phyloP scores from a whole-genome alignment of 2,888 invertebrate species.

The Drosophila melanosoma region DNA sequence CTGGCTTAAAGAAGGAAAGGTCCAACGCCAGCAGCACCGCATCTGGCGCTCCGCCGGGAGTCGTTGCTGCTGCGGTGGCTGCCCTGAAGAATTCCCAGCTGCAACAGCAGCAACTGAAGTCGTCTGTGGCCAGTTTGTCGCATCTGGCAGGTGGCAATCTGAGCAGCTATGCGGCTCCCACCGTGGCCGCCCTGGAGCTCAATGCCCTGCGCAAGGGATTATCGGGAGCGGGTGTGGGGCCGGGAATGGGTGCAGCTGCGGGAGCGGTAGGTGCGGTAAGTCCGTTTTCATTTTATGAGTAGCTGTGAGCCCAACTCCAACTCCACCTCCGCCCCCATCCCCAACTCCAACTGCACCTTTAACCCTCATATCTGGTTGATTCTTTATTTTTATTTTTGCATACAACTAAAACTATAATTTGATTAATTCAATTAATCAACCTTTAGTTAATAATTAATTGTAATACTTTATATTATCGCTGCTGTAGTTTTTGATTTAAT shows the following conservation, averaged over 20 bases:
- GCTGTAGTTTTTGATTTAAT: constrained; percentile 41
- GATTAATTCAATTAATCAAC: not conserved
- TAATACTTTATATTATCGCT: constrained; percentile 29
- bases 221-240: constrained; percentile 60
- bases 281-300: constrained; percentile 79
- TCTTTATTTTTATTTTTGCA: constrained; percentile 19
- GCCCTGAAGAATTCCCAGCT: constrained; percentile 66
- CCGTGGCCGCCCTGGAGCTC: constrained; percentile 61
- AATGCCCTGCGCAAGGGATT: constrained; percentile 80
- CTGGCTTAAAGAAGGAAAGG: constrained; percentile 45
- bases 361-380: constrained; percentile 58
- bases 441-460: constrained; percentile 8
- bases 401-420: constrained; percentile 22
- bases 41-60: constrained; percentile 31
- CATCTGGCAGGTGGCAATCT: constrained; percentile 68
- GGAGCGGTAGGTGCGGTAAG: constrained; percentile 83
- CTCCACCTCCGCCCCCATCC: constrained; percentile 28
- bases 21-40: constrained; percentile 23
- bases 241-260: constrained; percentile 55
- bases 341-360: constrained; percentile 56
- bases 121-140: constrained; percentile 69
- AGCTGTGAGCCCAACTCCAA: constrained; percentile 52
- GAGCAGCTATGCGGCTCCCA: constrained; percentile 47
- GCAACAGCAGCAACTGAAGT: constrained; percentile 63
- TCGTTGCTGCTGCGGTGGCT: constrained; percentile 64